Conservation (phyloP, 2,888 invertebrate species). For the Resseliella maxima region DNA sequence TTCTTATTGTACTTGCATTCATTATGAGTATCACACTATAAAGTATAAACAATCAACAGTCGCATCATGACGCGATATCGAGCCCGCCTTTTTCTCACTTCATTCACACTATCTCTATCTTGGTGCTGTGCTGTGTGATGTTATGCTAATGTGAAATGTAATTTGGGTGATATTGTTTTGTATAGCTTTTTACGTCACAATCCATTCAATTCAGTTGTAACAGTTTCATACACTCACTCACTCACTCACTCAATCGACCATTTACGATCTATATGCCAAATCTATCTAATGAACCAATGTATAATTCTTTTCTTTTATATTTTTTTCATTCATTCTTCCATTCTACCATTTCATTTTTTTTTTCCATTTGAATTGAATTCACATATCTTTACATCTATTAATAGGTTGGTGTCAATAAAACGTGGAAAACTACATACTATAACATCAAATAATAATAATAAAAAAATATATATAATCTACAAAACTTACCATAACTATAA, state of each 20-base stretch:
- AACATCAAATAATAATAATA: conserved; percentile 21
- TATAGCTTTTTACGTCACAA: neutral
- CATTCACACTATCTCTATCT: neutral
- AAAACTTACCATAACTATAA: conserved; percentile 49
- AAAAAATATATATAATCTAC: no score
- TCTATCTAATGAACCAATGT: conserved; percentile 1
- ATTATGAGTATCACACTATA: conserved; percentile 5
- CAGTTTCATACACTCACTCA: neutral
- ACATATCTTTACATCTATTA: conserved; percentile 47
- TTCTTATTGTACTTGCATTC: conserved; percentile 22
- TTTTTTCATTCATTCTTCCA: no score
- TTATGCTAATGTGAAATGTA: neutral
- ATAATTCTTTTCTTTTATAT: neutral
- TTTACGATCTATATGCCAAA: neutral
- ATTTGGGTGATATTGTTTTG: conserved; percentile 40
- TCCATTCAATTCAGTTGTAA: neutral
- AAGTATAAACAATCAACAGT: neutral
- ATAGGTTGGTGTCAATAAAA: conserved; percentile 48
- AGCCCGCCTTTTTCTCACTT: conserved; percentile 3
- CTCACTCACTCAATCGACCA: neutral
- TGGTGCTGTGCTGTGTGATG: no score
- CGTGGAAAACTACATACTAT: conserved; percentile 17
- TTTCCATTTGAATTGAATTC: neutral
- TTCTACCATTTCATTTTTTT: neutral
- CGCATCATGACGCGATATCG: neutral